Conservation (phyloP, 2,113 vertebrate genomes). For the Ochotona curzoniae region DNA sequence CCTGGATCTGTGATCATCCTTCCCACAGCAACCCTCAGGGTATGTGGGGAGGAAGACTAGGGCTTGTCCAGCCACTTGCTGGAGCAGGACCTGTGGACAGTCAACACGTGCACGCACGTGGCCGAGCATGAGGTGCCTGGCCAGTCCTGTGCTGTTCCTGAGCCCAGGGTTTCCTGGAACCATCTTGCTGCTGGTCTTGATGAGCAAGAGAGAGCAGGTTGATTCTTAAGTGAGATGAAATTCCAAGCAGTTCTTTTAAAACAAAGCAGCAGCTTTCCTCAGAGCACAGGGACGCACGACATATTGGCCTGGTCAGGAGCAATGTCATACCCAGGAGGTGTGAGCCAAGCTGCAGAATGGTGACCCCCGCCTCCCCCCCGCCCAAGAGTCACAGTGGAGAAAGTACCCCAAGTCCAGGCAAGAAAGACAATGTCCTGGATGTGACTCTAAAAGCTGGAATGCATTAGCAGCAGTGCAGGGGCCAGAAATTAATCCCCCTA, state of each 20-base stretch:
- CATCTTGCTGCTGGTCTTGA: neutral
- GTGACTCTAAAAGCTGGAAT: conserved; percentile 28
- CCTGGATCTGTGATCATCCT: neutral
- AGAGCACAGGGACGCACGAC: neutral
- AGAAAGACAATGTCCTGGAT: neutral
- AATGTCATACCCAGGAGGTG: neutral
- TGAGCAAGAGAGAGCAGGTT: neutral
- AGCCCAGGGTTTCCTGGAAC: neutral
- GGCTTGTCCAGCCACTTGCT: neutral
- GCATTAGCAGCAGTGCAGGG: conserved; percentile 1
- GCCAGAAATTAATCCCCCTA: conserved; percentile 61
- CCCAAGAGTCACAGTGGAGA: accelerated
- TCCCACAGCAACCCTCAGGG: accelerated
- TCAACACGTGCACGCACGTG: accelerated
- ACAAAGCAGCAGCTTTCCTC: neutral
- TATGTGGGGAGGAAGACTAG: no score
- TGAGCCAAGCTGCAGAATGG: neutral
- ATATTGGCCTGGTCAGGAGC: neutral
- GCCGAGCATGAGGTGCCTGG: accelerated
- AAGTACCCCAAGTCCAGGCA: accelerated
- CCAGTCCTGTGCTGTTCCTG: accelerated
- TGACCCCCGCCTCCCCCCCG: no score
- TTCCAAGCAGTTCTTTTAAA: neutral
- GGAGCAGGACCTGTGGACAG: accelerated
- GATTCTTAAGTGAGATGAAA: neutral